Evolutionary conservation across 1,140 invertebrate species (phyloP), one percentile per base, ranked within the genome.

Genomic region (Procambarus virginalis): DNA sequence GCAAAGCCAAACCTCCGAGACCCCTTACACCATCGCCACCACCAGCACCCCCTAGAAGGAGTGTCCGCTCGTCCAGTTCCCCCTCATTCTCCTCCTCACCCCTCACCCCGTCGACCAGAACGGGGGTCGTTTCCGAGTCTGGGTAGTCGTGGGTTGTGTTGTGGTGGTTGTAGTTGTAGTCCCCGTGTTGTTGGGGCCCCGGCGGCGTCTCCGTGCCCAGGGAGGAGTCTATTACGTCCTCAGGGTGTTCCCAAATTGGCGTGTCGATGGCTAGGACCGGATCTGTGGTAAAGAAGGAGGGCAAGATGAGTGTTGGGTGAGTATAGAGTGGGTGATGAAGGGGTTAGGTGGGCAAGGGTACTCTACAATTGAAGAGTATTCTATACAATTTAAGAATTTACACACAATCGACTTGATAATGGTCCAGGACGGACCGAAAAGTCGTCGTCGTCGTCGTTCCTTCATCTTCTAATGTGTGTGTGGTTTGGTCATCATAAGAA

Each of bases 211-310:
- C 80, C n/a, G 55, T 14, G 58, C 46, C 80, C 45, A 68, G 14
- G n/a, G 68, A 73, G 2, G 68, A 73, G 68, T 34, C 51, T 4
- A 85, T 46, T 3, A 60, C 84, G 14, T 76, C 84, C 51, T 85
- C 84, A 4, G 70, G 84, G 20, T 85, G 84, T 45, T 85, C 84
- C 84, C 84, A 85, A 8, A 85, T 48, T 0, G 84, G 68, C 22
- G 46, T 76, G 84, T 85, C 84, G 4, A 85, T 85, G 22, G 84
- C 84, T 55, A 85, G 10, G 12, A 14, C 73, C 6, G 84, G 49
- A 77, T 85, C 84, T 82, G 80, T 60, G 49, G 68, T 49, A 9
- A n/a, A 49, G 46, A 75, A 20, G 46, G 64, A 80, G 22, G 9
- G 22, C 12, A 0, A 34, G 0, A 34, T 34, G 34, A 34, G 34